These are phyloP conservation scores for Tenrec ecaudatus DNA, from an alignment of 2,113 vertebrate species.

Conservation along the genomic window DNA sequence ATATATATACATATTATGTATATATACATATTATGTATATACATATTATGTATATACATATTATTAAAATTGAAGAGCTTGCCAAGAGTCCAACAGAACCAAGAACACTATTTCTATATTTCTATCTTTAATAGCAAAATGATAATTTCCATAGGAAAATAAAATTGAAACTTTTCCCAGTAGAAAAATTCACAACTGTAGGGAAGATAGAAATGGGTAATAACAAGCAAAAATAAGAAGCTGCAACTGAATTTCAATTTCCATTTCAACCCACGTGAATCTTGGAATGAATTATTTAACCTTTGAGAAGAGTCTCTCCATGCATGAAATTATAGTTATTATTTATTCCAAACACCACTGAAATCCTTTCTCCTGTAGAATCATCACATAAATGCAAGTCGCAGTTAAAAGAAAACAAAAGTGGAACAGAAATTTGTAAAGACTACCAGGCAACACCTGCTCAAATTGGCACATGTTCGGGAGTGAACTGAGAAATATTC, in stretches of 20 bases:
- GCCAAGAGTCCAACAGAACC: background rate
- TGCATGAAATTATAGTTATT: slow-evolving; percentile 57
- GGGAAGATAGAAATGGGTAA: background rate
- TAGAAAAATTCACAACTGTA: slow-evolving; percentile 8
- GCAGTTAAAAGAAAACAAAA: slow-evolving; percentile 47
- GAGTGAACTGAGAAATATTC: background rate
- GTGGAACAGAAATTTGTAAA: slow-evolving; percentile 18
- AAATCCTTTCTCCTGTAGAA: slow-evolving; percentile 27
- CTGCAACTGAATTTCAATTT: slow-evolving; percentile 53
- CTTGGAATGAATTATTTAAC: slow-evolving; percentile 62
- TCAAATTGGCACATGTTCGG: background rate
- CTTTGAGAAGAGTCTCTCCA: slow-evolving; percentile 35
- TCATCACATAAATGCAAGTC: slow-evolving; percentile 42
- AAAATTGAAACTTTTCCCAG: slow-evolving; percentile 36
- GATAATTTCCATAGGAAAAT: background rate
- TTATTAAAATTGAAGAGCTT: background rate
- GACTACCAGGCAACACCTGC: background rate
- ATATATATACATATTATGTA: too few relatives aligned
- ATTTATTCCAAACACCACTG: slow-evolving; percentile 37
- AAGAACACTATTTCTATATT: background rate
- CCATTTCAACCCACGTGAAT: background rate
- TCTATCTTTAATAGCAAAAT: slow-evolving; percentile 6
- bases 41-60: too few relatives aligned
- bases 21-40: too few relatives aligned
- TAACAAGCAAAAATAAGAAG: slow-evolving; percentile 1